Evolutionary conservation across 2,888 invertebrate genomes (phyloP).

Genomic region (Myopa testacea): DNA sequence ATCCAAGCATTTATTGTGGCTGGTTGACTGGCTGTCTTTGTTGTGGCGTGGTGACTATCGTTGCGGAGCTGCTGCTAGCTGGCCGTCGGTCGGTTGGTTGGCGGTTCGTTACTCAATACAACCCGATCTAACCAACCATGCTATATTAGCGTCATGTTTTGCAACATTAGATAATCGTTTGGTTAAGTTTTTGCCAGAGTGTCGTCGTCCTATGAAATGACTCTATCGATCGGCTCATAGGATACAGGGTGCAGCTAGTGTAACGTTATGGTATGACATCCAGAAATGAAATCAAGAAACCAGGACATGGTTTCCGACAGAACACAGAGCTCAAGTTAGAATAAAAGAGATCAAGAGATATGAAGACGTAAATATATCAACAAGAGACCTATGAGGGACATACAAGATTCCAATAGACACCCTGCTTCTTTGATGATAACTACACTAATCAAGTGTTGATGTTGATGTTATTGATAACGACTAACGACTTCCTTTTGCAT

Average conservation of each 20-base stretch:
- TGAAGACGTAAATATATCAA: too few species aligned
- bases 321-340: too few species aligned
- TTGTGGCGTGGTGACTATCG: background rate
- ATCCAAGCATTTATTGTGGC: background rate
- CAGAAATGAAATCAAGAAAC: too few species aligned
- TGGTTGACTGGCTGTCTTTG: background rate
- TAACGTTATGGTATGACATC: too few species aligned
- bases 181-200: background rate
- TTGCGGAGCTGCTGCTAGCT: background rate
- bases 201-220: background rate
- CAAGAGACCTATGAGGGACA: too few species aligned
- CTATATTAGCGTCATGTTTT: constrained; percentile 17
- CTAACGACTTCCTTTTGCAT: too few species aligned
- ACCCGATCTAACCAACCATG: constrained; percentile 14
- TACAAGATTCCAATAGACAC: too few species aligned
- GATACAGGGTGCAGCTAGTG: too few species aligned
- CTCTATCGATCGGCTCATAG: too few species aligned
- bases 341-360: too few species aligned
- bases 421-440: background rate
- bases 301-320: too few species aligned
- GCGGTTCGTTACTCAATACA: background rate
- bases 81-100: background rate
- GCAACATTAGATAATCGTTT: constrained; percentile 21
- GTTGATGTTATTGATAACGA: background rate
- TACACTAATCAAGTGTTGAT: constrained; percentile 7